These are phyloP conservation scores for Microplitis deprimator DNA, from an alignment of 2,888 invertebrate species.

Conservation along the genomic window DNA sequence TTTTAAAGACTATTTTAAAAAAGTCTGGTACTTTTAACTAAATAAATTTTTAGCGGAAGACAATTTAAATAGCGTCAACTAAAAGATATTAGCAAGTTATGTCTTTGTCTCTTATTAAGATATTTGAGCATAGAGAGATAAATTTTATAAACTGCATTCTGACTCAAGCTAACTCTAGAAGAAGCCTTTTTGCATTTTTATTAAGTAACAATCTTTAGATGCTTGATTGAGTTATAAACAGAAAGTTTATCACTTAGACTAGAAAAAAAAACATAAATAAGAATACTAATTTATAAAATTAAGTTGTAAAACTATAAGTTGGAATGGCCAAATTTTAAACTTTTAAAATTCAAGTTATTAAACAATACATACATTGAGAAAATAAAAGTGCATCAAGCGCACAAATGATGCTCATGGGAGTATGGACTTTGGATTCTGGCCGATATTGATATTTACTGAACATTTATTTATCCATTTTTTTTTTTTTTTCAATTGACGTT, in stretches of 20 bases:
- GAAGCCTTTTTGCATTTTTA: not conserved
- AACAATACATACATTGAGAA: constrained; percentile 10
- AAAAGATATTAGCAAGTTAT: not conserved
- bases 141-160: not conserved
- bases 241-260: not conserved
- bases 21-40: constrained; percentile 17
- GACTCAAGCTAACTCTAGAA: not conserved
- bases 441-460: constrained; percentile 20
- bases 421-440: constrained; percentile 35
- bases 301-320: constrained; percentile 5
- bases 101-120: not conserved
- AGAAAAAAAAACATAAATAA: not conserved
- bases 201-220: not conserved
- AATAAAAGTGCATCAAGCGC: constrained; percentile 1
- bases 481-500: not conserved
- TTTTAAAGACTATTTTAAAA: constrained; percentile 76
- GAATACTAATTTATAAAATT: not conserved
- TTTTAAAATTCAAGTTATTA: not conserved
- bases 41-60: constrained; percentile 14
- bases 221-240: not conserved
- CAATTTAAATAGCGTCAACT: not conserved
- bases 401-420: constrained; percentile 19
- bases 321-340: not conserved
- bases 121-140: not conserved
- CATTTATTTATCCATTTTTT: constrained; percentile 5